Evolutionary conservation across 2,888 invertebrate genomes (phyloP).

Genomic region (Tipula vernalis): DNA sequence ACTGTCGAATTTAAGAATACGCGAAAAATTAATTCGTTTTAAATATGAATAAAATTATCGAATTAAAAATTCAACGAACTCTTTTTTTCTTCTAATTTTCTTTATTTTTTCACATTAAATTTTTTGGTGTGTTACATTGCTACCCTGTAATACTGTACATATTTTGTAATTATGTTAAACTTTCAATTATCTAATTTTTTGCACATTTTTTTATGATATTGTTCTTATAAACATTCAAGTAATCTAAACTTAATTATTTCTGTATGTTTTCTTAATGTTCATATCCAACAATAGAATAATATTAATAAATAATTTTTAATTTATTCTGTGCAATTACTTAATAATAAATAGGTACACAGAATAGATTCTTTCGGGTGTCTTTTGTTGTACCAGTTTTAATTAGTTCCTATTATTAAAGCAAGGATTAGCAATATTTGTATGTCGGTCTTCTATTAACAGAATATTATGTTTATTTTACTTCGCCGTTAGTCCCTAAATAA

Average conservation of each 20-base stretch:
- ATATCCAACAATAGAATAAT: neutral
- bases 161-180: neutral
- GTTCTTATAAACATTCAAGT: neutral
- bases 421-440: too few species aligned
- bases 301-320: neutral
- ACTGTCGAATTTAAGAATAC: neutral
- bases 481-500: too few species aligned
- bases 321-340: neutral
- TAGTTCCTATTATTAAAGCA: neutral
- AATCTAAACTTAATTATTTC: neutral
- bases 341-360: neutral
- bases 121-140: neutral
- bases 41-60: neutral
- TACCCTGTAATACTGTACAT: neutral
- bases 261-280: neutral
- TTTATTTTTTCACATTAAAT: neutral
- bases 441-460: too few species aligned
- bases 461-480: too few species aligned
- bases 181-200: neutral
- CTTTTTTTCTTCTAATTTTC: neutral
- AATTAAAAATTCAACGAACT: neutral
- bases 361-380: neutral
- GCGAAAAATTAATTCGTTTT: neutral
- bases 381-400: neutral
- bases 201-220: neutral